Evolutionary conservation across 1,140 invertebrate genomes (phyloP), one percentile per base, ranked within the genome.

Genomic region (Harlomillsia oculata): DNA sequence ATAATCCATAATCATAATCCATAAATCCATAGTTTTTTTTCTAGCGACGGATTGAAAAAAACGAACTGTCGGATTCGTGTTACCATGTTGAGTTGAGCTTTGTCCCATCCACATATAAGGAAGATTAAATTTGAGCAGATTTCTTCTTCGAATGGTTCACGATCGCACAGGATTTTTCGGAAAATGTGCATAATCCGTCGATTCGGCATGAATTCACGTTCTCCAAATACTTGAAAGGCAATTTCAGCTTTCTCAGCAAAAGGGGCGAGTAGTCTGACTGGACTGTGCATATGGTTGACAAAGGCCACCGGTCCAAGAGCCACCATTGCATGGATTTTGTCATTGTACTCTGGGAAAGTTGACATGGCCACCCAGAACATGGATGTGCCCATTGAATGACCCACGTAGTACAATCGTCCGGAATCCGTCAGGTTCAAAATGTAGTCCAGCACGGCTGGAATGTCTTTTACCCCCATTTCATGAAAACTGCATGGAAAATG

Each of bases 401-500:
- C 85, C 1, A 85, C 67, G 66, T 85, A 88, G 56, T 71, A 71
- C 0, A 87, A 40, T 56, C 76, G 70, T 45, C 71, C 40, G 36
- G 73, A 66, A 0, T 71, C 67, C 0, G 82, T 82, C 1, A 46
- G 60, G 3, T 76, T 67, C 2, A 85, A 62, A 9, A 81, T 73
- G 55, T 79, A 75, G 60, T 86, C 78, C 9, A 89, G 79, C 75
- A 82, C 81, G 0, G 84, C 79, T 16, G 85, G 83, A 30, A 87
- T 60, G 70, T 89, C 87, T 40, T 40, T 21, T 20, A 20, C 3
- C 28, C 9, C 44, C 13, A 46, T 23, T 46, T 46, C 44, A 25
- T 46, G 44, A 46, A 46, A 46, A 28, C 44, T 46, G 13, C 8
- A 23, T 25, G 23, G 23, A 25, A 46, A 46, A 6, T 13, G 32